Conservation (phyloP, 2,113 vertebrate genomes). For the Romanogobio albipinnatus region DNA sequence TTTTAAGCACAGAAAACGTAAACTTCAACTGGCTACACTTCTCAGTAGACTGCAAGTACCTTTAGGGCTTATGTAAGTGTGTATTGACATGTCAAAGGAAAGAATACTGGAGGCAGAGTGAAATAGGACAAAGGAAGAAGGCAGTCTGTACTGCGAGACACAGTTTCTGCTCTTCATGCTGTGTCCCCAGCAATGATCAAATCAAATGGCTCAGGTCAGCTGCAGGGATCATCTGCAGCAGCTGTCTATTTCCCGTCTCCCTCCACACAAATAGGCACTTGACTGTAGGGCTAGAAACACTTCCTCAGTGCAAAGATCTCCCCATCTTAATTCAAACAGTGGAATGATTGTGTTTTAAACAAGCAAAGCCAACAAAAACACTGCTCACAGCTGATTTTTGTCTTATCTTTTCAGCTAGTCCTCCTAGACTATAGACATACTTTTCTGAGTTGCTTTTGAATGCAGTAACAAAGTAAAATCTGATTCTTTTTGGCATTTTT, state of each 20-base stretch:
- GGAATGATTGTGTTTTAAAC: not conserved
- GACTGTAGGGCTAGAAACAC: not conserved
- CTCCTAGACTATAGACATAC: not conserved
- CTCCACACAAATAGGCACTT: not conserved
- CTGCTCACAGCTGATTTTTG: not conserved
- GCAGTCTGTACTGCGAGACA: not conserved
- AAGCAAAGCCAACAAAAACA: not conserved
- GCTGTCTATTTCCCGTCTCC: not conserved
- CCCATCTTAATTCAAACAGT: not conserved
- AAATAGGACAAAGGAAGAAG: not conserved
- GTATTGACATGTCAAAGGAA: not conserved
- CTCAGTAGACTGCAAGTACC: not conserved
- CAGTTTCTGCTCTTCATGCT: not conserved
- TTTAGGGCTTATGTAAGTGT: not conserved
- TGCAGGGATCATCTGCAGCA: not conserved
- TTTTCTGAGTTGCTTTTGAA: not conserved
- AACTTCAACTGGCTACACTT: not conserved
- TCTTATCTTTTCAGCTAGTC: not conserved
- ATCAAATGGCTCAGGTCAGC: not conserved
- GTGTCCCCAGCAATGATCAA: slow-evolving; percentile 4
- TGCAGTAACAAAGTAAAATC: not conserved
- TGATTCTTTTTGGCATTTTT: not conserved
- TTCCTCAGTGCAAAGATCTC: not conserved
- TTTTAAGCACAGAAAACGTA: no score
- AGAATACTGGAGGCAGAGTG: not conserved